Conservation (phyloP, 2,113 vertebrate species). For the Piaya cayana region DNA sequence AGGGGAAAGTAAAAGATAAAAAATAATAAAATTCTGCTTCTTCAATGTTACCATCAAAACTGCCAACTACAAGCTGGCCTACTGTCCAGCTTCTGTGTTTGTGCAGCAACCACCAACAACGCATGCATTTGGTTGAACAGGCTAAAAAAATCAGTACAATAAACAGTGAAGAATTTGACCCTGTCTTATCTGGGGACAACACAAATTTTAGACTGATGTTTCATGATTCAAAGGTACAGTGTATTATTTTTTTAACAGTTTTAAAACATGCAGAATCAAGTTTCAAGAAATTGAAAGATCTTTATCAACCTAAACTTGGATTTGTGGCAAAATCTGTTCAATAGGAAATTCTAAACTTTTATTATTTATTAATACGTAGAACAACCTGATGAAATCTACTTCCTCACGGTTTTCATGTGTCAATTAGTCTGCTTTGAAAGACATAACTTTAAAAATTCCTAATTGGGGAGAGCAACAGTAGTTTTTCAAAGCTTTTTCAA, state of each 20-base stretch:
- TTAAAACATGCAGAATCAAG: background rate
- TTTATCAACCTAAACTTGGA: background rate
- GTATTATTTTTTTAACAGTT: background rate
- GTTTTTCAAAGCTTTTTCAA: background rate
- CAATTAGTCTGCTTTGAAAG: background rate
- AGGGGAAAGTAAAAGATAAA: background rate
- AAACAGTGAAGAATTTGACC: background rate
- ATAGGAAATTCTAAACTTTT: background rate
- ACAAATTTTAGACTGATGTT: background rate
- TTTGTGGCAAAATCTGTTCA: background rate
- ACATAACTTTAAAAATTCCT: background rate
- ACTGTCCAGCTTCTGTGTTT: background rate
- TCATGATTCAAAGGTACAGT: background rate
- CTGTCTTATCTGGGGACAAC: background rate
- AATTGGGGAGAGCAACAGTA: background rate
- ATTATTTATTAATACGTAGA: background rate
- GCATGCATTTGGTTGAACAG: background rate
- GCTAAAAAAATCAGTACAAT: background rate
- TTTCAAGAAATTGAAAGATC: background rate
- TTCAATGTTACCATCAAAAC: background rate
- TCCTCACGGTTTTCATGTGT: background rate
- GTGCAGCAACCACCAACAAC: background rate
- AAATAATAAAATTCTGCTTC: background rate
- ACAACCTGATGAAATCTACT: background rate
- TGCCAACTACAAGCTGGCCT: background rate